Evolutionary conservation across 2,888 invertebrate species (phyloP).

Genomic region (Ptycholaimellus sp.): DNA sequence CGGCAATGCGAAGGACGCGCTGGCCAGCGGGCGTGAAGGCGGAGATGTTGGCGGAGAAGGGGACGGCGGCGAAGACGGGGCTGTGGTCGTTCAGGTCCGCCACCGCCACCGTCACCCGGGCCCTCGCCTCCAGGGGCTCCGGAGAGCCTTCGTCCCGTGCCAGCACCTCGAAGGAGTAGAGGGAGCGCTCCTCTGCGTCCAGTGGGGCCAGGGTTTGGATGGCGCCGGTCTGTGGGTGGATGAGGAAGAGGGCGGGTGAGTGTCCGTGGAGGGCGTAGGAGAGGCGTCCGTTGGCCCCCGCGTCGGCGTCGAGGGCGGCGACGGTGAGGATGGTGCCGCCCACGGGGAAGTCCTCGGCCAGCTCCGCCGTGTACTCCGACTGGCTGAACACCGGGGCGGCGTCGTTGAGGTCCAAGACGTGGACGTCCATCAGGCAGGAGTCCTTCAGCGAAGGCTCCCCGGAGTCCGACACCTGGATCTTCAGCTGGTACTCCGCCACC

Average conservation of each 20-base stretch:
- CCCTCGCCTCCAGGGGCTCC: no score
- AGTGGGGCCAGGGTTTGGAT: no score
- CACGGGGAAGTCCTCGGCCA: constrained; percentile 55
- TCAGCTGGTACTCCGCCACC: constrained; percentile 50
- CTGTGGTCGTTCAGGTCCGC: constrained; percentile 16
- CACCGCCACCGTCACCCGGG: constrained; percentile 7
- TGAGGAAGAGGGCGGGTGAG: constrained; percentile 59
- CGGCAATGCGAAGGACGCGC: constrained; percentile 51
- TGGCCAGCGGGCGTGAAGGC: constrained; percentile 56
- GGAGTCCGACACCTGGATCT: constrained; percentile 61
- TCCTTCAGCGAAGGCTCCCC: constrained; percentile 43
- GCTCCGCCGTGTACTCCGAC: constrained; percentile 46
- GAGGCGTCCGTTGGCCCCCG: constrained; percentile 60
- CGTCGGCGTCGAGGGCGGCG: constrained; percentile 61
- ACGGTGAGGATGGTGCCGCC: constrained; percentile 66
- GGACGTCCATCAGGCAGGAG: constrained; percentile 55
- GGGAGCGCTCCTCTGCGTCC: no score
- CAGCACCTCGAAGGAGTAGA: no score
- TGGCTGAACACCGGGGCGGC: constrained; percentile 46
- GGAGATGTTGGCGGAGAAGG: constrained; percentile 54
- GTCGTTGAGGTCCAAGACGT: constrained; percentile 75
- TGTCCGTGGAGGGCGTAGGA: constrained; percentile 79
- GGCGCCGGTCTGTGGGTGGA: constrained; percentile 68
- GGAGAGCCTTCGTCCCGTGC: no score
- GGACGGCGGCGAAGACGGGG: constrained; percentile 40